A percentile compares a stretch with the other conserved stretches of the same genome.
Conservation (phyloP, 2,888 invertebrate species). For the Oconnorella tubifera region DNA sequence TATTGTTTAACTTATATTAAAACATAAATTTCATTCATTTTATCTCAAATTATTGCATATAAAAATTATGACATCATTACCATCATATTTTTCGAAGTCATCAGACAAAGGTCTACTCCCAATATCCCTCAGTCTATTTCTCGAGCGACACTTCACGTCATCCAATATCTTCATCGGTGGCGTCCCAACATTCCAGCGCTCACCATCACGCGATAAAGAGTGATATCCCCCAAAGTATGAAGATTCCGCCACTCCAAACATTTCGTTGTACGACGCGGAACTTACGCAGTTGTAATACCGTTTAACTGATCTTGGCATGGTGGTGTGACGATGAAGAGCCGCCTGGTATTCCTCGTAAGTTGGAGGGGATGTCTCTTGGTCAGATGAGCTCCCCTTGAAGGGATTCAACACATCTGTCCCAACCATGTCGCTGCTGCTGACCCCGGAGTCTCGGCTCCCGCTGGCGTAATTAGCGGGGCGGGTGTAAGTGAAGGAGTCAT, state of each 20-base stretch:
- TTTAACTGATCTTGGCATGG: no score
- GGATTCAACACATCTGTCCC: no score
- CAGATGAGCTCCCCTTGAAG: no score
- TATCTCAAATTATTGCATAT: background rate
- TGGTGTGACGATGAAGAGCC: no score
- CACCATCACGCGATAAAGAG: background rate
- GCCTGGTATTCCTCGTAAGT: slow-evolving; percentile 15
- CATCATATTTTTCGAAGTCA: slow-evolving; percentile 39
- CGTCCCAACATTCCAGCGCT: no score
- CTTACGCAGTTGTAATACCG: no score
- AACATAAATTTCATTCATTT: background rate
- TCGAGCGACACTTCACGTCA: slow-evolving; percentile 62
- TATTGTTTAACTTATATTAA: background rate
- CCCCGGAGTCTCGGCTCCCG: slow-evolving; percentile 24
- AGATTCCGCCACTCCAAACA: no score
- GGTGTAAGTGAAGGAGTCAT: slow-evolving; percentile 51
- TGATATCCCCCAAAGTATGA: background rate
- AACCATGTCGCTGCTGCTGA: slow-evolving; percentile 20
- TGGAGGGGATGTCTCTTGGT: slow-evolving; percentile 15
- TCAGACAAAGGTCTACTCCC: slow-evolving; percentile 39
- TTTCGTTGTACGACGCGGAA: no score
- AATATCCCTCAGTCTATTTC: slow-evolving; percentile 55
- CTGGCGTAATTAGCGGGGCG: slow-evolving; percentile 19
- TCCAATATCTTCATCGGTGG: slow-evolving; percentile 63
- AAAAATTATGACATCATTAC: background rate